Conservation (phyloP, 2,888 invertebrate genomes). For the Limnephilus rhombicus region DNA sequence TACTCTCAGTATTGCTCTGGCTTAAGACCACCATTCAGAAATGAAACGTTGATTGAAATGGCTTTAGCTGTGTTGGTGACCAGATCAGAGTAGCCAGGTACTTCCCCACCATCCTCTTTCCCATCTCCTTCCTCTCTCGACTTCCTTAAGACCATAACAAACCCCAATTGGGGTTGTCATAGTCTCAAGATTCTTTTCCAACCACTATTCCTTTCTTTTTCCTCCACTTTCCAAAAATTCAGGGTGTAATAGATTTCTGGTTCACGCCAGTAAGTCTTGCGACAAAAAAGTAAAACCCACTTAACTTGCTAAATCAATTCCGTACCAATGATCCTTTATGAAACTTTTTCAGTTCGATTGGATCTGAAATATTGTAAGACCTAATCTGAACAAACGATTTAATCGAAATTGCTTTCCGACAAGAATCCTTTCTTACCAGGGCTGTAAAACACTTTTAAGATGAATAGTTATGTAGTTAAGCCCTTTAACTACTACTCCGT, state of each 20-base stretch:
- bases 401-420: constrained; percentile 1
- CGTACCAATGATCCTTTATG: neutral
- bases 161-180: too few species aligned
- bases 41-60: too few species aligned
- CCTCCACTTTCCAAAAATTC: neutral
- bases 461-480: constrained; percentile 39
- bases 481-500: constrained; percentile 19
- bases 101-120: too few species aligned
- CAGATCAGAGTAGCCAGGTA: too few species aligned
- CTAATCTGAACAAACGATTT: constrained; percentile 1
- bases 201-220: neutral
- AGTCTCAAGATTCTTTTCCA: too few species aligned
- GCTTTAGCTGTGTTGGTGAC: too few species aligned
- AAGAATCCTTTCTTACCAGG: constrained; percentile 4
- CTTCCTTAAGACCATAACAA: too few species aligned
- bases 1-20: too few species aligned
- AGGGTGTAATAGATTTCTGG: neutral
- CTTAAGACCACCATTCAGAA: too few species aligned
- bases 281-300: neutral
- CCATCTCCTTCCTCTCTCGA: too few species aligned
- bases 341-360: constrained; percentile 1
- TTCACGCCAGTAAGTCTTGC: neutral
- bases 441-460: constrained; percentile 33
- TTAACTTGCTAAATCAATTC: neutral
- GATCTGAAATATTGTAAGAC: constrained; percentile 1